phyloP scores from a whole-genome alignment of 2,888 invertebrate genomes.

The Autographa pulchrina region DNA sequence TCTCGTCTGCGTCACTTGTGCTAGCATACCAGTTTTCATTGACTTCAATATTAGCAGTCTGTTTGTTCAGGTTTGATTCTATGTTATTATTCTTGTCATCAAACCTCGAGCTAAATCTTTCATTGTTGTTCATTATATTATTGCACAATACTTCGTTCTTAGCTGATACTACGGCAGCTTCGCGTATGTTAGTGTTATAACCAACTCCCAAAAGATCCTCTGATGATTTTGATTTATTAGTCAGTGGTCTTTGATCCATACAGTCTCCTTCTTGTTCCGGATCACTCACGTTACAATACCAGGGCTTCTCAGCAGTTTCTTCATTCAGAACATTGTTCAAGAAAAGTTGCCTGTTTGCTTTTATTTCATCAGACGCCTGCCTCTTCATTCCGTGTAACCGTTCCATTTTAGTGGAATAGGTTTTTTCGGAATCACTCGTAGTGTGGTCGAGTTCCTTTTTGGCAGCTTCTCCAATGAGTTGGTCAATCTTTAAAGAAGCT shows the following conservation, averaged over 20 bases:
- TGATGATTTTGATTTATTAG: constrained; percentile 79
- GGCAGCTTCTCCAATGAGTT: constrained; percentile 83
- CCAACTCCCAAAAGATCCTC: constrained; percentile 77
- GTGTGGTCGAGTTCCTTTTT: constrained; percentile 77
- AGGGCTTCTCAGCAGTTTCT: constrained; percentile 83
- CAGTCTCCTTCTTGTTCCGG: constrained; percentile 85
- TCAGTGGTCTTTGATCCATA: constrained; percentile 77
- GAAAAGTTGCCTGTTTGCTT: constrained; percentile 84
- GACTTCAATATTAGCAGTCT: constrained; percentile 81
- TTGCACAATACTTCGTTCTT: constrained; percentile 85
- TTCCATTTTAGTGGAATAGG: constrained; percentile 89
- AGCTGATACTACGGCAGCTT: constrained; percentile 79
- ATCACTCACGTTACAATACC: constrained; percentile 88
- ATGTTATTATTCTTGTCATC: constrained; percentile 81
- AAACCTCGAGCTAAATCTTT: constrained; percentile 72
- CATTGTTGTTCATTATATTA: constrained; percentile 75
- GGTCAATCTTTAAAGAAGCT: constrained; percentile 89
- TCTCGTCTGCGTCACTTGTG: constrained; percentile 94
- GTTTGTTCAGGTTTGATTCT: constrained; percentile 71
- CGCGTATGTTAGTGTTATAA: constrained; percentile 74
- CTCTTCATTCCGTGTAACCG: constrained; percentile 89
- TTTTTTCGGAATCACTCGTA: constrained; percentile 82
- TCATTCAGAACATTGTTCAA: constrained; percentile 83
- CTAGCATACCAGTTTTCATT: constrained; percentile 95
- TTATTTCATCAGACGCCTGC: constrained; percentile 84